These are phyloP conservation scores for Tiphia femorata DNA, from an alignment of 2,888 invertebrate genomes.

Conservation along the genomic window DNA sequence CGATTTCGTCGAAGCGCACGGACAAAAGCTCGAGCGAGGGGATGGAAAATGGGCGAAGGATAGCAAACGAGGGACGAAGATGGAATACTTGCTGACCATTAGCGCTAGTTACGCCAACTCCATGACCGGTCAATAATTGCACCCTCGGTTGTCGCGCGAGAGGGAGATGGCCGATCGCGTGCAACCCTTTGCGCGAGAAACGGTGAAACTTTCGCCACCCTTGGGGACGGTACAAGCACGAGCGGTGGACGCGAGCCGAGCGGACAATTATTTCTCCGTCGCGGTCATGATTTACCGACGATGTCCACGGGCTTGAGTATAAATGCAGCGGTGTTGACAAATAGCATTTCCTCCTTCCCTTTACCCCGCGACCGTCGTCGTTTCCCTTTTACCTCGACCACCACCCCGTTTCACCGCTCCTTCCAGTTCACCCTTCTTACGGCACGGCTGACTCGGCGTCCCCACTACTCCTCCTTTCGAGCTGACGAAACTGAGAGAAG, in stretches of 20 bases:
- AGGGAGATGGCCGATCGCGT: constrained; percentile 16
- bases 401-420: too few relatives aligned
- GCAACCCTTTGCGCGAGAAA: neutral
- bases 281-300: neutral
- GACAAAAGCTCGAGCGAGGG: constrained; percentile 9
- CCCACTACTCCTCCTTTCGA: too few relatives aligned
- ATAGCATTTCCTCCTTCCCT: too few relatives aligned
- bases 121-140: constrained; percentile 53
- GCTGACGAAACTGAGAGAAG: too few relatives aligned
- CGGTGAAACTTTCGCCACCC: constrained; percentile 3
- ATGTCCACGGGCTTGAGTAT: too few relatives aligned
- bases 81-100: constrained; percentile 45
- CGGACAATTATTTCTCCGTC: too few relatives aligned
- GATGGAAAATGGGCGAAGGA: constrained; percentile 4
- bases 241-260: neutral
- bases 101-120: constrained; percentile 52
- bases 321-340: too few relatives aligned
- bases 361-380: too few relatives aligned
- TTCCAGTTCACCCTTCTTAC: too few relatives aligned
- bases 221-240: neutral
- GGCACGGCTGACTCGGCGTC: too few relatives aligned
- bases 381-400: too few relatives aligned
- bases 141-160: constrained; percentile 12
- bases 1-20: too few relatives aligned
- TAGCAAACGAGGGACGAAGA: constrained; percentile 4